A percentile compares a stretch with the other conserved stretches of the same genome.
phyloP scores from a whole-genome alignment of 2,113 vertebrate genomes.

The Brachirus orientalis region DNA sequence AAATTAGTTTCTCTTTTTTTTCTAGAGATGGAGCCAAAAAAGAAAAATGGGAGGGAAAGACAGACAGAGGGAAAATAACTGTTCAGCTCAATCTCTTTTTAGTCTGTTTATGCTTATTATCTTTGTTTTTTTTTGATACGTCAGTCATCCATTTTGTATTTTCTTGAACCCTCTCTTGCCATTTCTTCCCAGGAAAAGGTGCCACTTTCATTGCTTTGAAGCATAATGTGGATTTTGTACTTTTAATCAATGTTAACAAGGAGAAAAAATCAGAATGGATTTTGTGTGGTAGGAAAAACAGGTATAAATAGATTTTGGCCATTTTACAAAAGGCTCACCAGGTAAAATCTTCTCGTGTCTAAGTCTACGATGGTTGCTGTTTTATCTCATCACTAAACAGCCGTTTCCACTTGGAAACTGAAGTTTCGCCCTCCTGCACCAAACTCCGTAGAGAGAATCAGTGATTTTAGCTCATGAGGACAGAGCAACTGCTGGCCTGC shows the following conservation, averaged over 20 bases:
- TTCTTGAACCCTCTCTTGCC: conserved; percentile 6
- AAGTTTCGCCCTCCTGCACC: too few species aligned
- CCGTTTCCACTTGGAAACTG: too few species aligned
- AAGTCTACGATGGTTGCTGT: too few species aligned
- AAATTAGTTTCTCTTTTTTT: conserved; percentile 71
- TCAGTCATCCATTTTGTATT: conserved; percentile 22
- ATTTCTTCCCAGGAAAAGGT: conserved; percentile 38
- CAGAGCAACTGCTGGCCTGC: too few species aligned
- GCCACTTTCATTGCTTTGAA: conserved; percentile 25
- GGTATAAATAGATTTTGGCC: too few species aligned
- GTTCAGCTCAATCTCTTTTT: conserved; percentile 7
- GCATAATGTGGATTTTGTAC: conserved; percentile 10
- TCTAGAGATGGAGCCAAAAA: conserved; percentile 47
- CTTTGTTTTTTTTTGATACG: conserved; percentile 14
- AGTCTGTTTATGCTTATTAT: too few species aligned
- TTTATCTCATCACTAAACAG: too few species aligned
- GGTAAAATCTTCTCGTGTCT: too few species aligned
- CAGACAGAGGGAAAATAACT: too few species aligned
- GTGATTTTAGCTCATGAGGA: too few species aligned
- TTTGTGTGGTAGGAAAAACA: neutral
- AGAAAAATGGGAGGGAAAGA: conserved; percentile 46
- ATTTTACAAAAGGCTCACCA: too few species aligned
- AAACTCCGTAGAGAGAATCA: too few species aligned
- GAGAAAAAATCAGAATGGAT: neutral
- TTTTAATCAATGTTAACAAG: conserved; percentile 11